phyloP scores from a whole-genome alignment of 2,888 invertebrate species.

The Tetranychus truncatus region DNA sequence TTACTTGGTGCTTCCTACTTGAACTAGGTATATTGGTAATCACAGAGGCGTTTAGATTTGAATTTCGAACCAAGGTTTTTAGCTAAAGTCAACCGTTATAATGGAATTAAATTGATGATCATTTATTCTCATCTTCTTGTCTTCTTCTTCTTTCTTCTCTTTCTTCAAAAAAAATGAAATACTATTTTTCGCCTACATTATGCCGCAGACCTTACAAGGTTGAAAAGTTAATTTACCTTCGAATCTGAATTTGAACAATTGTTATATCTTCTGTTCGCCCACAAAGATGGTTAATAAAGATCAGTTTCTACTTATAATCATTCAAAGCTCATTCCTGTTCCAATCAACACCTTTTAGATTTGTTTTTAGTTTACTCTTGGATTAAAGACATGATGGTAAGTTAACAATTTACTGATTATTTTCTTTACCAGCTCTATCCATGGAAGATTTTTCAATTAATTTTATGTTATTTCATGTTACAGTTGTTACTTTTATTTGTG shows the following conservation, averaged over 20 bases:
- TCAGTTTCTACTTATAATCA: not conserved
- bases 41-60: not conserved
- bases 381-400: not conserved
- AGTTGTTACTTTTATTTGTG: not conserved
- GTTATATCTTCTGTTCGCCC: not conserved
- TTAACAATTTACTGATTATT: not conserved
- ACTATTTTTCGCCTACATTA: not conserved
- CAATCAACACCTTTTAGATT: not conserved
- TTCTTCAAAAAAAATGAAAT: too few species aligned
- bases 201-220: not conserved
- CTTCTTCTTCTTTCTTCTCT: too few species aligned
- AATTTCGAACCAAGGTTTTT: not conserved
- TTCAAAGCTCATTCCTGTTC: not conserved
- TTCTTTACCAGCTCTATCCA: too few species aligned
- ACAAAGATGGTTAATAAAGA: not conserved
- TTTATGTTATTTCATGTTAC: not conserved
- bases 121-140: too few species aligned
- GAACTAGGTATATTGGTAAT: not conserved
- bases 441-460: not conserved
- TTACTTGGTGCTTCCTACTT: not conserved
- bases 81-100: too few species aligned
- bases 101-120: too few species aligned
- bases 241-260: not conserved
- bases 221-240: not conserved
- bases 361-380: not conserved